Evolutionary conservation across 2,888 invertebrate species (phyloP), one percentile per base, ranked within the genome.

Genomic region (Masnerella sp.): DNA sequence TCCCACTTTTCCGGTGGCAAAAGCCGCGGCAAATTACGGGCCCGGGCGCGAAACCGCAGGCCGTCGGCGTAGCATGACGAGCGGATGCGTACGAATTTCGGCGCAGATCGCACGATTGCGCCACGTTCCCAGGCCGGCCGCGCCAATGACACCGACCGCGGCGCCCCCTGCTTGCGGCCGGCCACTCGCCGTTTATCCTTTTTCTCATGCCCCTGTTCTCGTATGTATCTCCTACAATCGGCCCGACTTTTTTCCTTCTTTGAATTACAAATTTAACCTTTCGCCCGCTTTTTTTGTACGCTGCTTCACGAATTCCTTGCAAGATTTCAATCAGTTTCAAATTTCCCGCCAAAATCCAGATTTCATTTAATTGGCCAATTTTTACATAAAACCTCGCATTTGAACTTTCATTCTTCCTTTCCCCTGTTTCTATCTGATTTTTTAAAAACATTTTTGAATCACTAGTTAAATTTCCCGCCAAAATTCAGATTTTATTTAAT

Each of bases 61-160:
- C 51, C 62, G 49, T 28, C 59, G 42, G 43, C 58, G 54, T 59
- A 59, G 59, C 70, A 62, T 67, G 51, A 70, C 54, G 70, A 25
- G 14, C 70, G 70, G 70, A 70, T 70, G 56, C 56, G 61, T 25
- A 51, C 28, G 28, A 71, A 71, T 58, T 71, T 71, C 20, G 58
- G 71, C 56, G 56, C 49, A 64, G 64, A 70, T 70, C 34, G 59
- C 49, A 25, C 65, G 72, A 65, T 72, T 72, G 49, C 30, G 42
- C 42, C 20, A n/a, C 30, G 58, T 71, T 64, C 64, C 64, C 64
- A 51, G 51, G 64, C 51, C 47, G 47, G 54, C 28, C 47, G 62
- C 40, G 22, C 42, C 40, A 51, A 49, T 62, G 49, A 49, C 40
- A 51, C 45, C 28, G 54, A 59, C 56, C 40, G 20, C 56, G 17